Evolutionary conservation across 2,888 invertebrate genomes (phyloP), one percentile per base, ranked within the genome.

Genomic region (Digitonthophagus gazella): DNA sequence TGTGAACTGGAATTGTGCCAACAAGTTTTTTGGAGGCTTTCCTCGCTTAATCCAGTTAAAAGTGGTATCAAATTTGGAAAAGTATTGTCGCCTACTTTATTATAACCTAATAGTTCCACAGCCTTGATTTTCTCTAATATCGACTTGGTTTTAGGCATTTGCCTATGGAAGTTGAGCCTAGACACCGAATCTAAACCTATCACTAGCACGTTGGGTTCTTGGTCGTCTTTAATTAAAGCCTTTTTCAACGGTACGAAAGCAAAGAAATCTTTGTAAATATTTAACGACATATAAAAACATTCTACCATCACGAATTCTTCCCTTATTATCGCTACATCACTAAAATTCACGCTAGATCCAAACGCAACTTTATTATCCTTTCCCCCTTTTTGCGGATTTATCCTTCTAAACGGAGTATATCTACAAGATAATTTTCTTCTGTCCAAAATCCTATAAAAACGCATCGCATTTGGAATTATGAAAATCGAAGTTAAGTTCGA

Each of bases 11-110:
- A 61, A 2, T 72, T 71, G 0, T 86, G 86, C 86, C 91, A 89
- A 77, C 94, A 95, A 0, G 82, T 85, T 68, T 84, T 83, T 64
- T 84, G 84, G 58, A 94, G 80, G 76, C 94, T 92, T 0, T 84
- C 83, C 19, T 88, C 88, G 57, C 86, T 87, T 58, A 90, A 79
- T 0, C 96, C 96, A 1, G 90, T 88, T 11, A 96, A 83, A 72
- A 94, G 86, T 0, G 97, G 93, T 4, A 93, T 88, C 69, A 97
- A 80, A 81, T 97, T 97, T 0, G 96, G 95, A 80, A 93, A 96
- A 0, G 97, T 97, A 81, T 97, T 97, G 81, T 97, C 97, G 1
- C 90, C 97, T 4, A 97, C 92, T 86, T 97, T 98, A 79, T 93
- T 96, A 81, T 95, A 96, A 3, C 97, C 97, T 73, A 91, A 82